These are phyloP conservation scores for Lerema accius DNA, from an alignment of 1,140 invertebrate species.

Conservation along the genomic window DNA sequence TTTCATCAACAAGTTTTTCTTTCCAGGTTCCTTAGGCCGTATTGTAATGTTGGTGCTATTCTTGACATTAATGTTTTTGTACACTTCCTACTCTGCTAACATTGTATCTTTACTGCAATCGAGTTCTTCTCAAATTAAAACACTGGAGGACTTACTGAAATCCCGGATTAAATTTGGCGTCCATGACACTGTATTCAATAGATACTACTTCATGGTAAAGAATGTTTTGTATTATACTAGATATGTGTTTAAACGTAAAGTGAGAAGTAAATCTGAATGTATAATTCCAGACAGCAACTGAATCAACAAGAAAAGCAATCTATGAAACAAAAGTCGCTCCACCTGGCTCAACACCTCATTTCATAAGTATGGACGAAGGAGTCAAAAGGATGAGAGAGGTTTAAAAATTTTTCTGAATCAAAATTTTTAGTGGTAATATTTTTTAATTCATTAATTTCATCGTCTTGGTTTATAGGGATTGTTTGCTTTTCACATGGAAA, in stretches of 20 bases:
- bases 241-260: slow-evolving; percentile 2
- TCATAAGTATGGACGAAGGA: slow-evolving; percentile 84
- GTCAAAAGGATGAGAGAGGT: slow-evolving; percentile 82
- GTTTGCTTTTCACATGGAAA: slow-evolving; percentile 87
- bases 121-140: slow-evolving; percentile 84
- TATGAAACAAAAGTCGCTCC: slow-evolving; percentile 85
- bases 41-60: slow-evolving; percentile 82
- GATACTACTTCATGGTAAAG: slow-evolving; percentile 85
- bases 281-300: slow-evolving; percentile 81
- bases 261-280: not conserved
- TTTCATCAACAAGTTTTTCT: not conserved
- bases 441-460: not conserved
- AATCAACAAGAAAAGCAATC: slow-evolving; percentile 84
- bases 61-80: slow-evolving; percentile 80
- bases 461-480: slow-evolving; percentile 67
- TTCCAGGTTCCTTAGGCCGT: slow-evolving; percentile 74
- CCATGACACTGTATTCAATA: slow-evolving; percentile 85
- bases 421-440: not conserved
- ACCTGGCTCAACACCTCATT: slow-evolving; percentile 77
- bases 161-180: slow-evolving; percentile 84
- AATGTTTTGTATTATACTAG: slow-evolving; percentile 16
- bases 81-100: slow-evolving; percentile 86
- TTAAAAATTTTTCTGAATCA: not conserved
- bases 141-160: slow-evolving; percentile 83
- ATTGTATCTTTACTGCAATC: slow-evolving; percentile 87